phyloP scores from a whole-genome alignment of 2,113 vertebrate species.

The Macquaria ambigua region DNA sequence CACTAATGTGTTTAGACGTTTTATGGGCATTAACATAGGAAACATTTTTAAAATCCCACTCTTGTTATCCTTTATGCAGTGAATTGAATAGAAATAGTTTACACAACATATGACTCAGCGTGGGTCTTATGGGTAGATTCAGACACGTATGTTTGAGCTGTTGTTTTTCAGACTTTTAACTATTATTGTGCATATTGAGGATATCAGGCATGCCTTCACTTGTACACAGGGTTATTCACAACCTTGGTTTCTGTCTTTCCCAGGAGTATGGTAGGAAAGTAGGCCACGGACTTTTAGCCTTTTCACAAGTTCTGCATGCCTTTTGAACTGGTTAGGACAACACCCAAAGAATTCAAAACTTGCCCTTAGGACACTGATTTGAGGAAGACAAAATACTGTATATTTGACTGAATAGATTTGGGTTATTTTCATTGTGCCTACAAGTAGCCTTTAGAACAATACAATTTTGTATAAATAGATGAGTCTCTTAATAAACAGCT shows the following conservation, averaged over 20 bases:
- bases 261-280: conserved; percentile 36
- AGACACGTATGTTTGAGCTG: conserved; percentile 1
- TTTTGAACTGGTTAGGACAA: conserved; percentile 1
- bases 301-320: conserved; percentile 36
- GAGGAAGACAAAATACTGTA: not conserved
- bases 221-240: conserved; percentile 18
- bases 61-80: not conserved
- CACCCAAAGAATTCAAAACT: conserved; percentile 9
- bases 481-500: no score
- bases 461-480: not conserved
- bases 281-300: conserved; percentile 37
- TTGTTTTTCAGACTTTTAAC: conserved; percentile 20
- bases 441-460: not conserved
- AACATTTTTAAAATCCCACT: not conserved
- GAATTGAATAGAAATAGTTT: conserved; percentile 21
- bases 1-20: conserved; percentile 11
- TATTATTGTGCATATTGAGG: conserved; percentile 28
- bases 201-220: conserved; percentile 36
- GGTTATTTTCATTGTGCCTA: not conserved
- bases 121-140: not conserved
- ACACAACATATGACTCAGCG: not conserved
- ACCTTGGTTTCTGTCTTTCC: conserved; percentile 38
- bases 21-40: not conserved
- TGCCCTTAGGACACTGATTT: not conserved
- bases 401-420: not conserved